Evolutionary conservation across 2,888 invertebrate species (phyloP).

Genomic region (Colletes collaris): DNA sequence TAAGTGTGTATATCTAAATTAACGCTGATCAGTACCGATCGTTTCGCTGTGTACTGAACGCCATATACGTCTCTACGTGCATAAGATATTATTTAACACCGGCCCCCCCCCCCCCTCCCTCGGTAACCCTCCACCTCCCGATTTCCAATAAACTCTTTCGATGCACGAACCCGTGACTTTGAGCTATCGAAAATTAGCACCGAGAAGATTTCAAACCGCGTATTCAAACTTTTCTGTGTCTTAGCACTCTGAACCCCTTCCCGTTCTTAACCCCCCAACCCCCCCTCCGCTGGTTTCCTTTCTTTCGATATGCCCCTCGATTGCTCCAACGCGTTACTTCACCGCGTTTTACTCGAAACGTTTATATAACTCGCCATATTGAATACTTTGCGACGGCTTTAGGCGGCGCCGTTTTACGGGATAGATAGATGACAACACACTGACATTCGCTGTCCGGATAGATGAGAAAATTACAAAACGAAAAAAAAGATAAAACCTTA

Average conservation of each 20-base stretch:
- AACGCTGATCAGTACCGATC: conserved; percentile 66
- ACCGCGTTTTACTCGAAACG: conserved; percentile 37
- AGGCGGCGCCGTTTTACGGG: conserved; percentile 48
- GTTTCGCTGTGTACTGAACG: conserved; percentile 61
- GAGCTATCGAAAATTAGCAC: not conserved
- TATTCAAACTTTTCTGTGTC: too few relatives aligned
- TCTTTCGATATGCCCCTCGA: conserved; percentile 6
- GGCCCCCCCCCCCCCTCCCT: conserved; percentile 6
- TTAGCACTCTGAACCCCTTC: not conserved
- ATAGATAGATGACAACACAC: conserved; percentile 70
- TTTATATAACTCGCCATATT: conserved; percentile 46
- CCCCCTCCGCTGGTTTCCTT: not conserved
- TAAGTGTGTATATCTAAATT: conserved; percentile 70
- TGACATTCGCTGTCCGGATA: conserved; percentile 72
- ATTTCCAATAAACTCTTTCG: not conserved
- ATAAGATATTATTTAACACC: conserved; percentile 57
- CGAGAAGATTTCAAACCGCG: not conserved
- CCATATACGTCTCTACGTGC: conserved; percentile 54
- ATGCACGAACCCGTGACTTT: too few relatives aligned
- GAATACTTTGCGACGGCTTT: conserved; percentile 63
- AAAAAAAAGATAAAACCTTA: conserved; percentile 64
- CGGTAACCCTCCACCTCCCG: conserved; percentile 2
- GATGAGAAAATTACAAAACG: conserved; percentile 55
- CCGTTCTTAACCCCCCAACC: not conserved
- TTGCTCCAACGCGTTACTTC: conserved; percentile 40